Evolutionary conservation across 2,113 vertebrate species (phyloP), one percentile per base, ranked within the genome.

Genomic region (Ariopsis seemanni): DNA sequence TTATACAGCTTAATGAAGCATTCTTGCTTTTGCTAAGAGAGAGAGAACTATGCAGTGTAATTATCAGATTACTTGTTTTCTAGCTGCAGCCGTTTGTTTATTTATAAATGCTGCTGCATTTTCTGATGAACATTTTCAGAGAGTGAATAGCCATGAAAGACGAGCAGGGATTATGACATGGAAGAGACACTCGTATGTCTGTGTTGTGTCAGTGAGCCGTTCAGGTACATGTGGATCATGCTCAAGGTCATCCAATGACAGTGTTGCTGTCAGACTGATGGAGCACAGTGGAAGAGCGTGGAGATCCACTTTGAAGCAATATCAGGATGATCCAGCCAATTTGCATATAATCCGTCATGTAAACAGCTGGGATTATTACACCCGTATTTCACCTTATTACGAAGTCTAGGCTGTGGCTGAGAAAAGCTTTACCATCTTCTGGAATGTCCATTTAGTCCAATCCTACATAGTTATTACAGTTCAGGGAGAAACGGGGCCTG

Each of bases 211-310:
- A 34, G 34, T 22, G 79, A 63, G 86, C 10, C 30, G 30, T 60
- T 89, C 63, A 86, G 86, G 82, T 87, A 85, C 81, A 67, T 75
- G 77, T 78, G 82, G 89, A 87, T 87, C 77, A 82, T 50, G 71
- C 83, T 87, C 89, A 90, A 88, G 89, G 89, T 90, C 89, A 25
- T 67, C 53, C 27, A 55, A 34, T 87, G 89, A 82, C 86, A 75
- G 25, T 69, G 50, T 71, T 86, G 34, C 65, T 74, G 72, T 85
- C 86, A 50, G 71, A 65, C 69, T 0, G 22, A 67, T 81, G 12
- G 71, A 83, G 52, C 69, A 48, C 15, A 5, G 11, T 18, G n/a
- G 25, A 78, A 6, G 34, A 55, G 48, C 57, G 67, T 12, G 63
- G 11, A 27, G n/a, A 83, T n/a, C 25, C 27, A 62, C 20, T 27